Evolutionary conservation across 2,888 invertebrate genomes (phyloP).

Genomic region (Drosophila affinis): DNA sequence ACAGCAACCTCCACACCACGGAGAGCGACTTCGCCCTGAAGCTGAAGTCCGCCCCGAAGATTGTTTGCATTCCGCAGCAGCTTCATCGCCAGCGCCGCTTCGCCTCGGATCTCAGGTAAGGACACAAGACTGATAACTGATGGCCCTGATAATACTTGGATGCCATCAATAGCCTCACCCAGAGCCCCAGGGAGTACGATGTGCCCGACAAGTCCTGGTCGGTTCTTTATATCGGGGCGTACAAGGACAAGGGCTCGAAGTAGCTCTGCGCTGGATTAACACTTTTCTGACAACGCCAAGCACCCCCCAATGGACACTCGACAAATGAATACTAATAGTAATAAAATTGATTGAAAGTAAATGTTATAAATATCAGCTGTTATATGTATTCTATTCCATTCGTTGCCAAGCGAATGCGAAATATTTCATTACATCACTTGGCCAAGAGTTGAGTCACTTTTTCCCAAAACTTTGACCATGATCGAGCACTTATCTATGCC

Average conservation of each 20-base stretch:
- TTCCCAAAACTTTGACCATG: constrained; percentile 48
- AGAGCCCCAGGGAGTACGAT: constrained; percentile 26
- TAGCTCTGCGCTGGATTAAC: neutral
- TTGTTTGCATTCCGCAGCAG: neutral
- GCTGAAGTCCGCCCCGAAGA: neutral
- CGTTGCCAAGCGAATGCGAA: constrained; percentile 6
- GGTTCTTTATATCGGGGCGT: constrained; percentile 61
- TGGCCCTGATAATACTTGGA: neutral
- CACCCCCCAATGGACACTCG: too few species aligned
- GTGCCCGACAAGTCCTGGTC: constrained; percentile 73
- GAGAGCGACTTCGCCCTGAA: neutral
- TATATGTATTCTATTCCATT: constrained; percentile 50
- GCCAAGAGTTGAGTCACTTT: constrained; percentile 63
- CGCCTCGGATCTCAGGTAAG: constrained; percentile 11
- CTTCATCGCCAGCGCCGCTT: neutral
- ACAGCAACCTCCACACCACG: neutral
- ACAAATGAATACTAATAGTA: neutral
- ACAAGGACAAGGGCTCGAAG: constrained; percentile 46
- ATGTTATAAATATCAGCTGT: neutral
- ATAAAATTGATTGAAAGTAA: neutral
- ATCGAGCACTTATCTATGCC: constrained; percentile 67
- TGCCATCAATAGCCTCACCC: constrained; percentile 16
- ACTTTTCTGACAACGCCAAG: too few species aligned
- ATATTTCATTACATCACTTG: constrained; percentile 63
- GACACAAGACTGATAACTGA: neutral